Conservation (phyloP, 2,888 invertebrate species). For the Fragum fragum region DNA sequence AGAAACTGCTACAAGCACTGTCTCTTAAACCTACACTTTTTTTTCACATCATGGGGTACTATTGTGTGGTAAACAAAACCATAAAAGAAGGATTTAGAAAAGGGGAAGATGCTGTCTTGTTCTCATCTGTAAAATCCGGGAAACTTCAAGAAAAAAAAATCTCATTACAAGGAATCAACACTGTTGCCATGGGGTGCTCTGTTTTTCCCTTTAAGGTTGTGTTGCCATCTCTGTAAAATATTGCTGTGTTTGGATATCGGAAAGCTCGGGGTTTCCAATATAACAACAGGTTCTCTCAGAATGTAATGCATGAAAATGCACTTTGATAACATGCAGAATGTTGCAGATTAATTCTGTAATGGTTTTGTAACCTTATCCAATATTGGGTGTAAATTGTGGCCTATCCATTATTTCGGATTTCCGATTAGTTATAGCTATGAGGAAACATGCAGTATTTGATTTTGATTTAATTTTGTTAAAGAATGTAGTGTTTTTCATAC, state of each 20-base stretch:
- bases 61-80: no score
- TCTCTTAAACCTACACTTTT: no score
- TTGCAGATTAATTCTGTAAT: background rate
- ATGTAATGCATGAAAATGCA: constrained; percentile 6
- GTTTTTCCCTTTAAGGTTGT: background rate
- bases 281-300: constrained; percentile 7
- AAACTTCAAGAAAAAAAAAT: background rate
- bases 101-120: no score
- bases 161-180: constrained; percentile 3
- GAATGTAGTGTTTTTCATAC: no score
- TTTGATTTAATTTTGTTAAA: no score
- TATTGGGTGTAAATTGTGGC: background rate
- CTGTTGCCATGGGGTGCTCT: background rate
- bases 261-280: background rate
- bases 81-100: no score
- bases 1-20: no score
- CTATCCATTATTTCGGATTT: background rate
- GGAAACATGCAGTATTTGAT: background rate
- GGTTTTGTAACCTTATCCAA: background rate
- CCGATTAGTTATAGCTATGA: background rate
- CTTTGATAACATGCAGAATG: constrained; percentile 6
- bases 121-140: background rate
- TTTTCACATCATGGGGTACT: no score
- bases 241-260: background rate
- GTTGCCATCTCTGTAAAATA: background rate